These are phyloP conservation scores for Pseudomugil gertrudae DNA, from an alignment of 2,797 vertebrate genomes.

Conservation along the genomic window DNA sequence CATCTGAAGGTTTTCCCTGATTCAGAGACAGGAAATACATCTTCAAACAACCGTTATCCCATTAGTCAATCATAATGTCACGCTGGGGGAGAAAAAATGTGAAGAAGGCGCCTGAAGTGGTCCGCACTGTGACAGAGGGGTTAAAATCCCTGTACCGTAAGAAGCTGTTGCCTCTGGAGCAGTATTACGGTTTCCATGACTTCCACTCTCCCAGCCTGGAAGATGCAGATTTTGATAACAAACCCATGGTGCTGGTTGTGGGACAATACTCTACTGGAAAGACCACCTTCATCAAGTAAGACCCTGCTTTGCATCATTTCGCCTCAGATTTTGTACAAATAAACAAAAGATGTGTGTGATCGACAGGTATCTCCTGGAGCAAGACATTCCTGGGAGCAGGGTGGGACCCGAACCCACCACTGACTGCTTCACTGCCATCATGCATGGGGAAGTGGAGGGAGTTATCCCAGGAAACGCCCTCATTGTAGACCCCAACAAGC, in stretches of 20 bases:
- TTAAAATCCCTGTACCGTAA: slow-evolving; percentile 90
- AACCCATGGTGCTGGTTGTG: slow-evolving; percentile 94
- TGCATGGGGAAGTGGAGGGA: slow-evolving; percentile 90
- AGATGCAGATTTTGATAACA: slow-evolving; percentile 93
- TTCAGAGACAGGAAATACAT: slow-evolving; percentile 55
- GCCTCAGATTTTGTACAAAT: not conserved
- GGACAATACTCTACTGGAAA: slow-evolving; percentile 96
- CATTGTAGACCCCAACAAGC: slow-evolving; percentile 93
- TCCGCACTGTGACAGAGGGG: slow-evolving; percentile 92
- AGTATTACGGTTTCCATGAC: slow-evolving; percentile 90
- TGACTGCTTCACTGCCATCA: slow-evolving; percentile 93
- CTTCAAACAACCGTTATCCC: slow-evolving; percentile 32
- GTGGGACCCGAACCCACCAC: slow-evolving; percentile 94
- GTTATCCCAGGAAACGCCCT: slow-evolving; percentile 92
- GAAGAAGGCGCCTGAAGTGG: slow-evolving; percentile 90
- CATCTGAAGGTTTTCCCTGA: slow-evolving; percentile 63
- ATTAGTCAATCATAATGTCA: slow-evolving; percentile 82
- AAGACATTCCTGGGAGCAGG: slow-evolving; percentile 92
- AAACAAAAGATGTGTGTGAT: slow-evolving; percentile 21
- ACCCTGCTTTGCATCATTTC: not conserved
- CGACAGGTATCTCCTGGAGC: slow-evolving; percentile 90
- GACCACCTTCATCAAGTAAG: slow-evolving; percentile 92
- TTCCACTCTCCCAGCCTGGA: slow-evolving; percentile 91
- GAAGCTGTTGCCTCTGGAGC: slow-evolving; percentile 91
- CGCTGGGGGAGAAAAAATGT: slow-evolving; percentile 90